Conservation (phyloP, 2,888 invertebrate species). For the Tyria jacobaeae region DNA sequence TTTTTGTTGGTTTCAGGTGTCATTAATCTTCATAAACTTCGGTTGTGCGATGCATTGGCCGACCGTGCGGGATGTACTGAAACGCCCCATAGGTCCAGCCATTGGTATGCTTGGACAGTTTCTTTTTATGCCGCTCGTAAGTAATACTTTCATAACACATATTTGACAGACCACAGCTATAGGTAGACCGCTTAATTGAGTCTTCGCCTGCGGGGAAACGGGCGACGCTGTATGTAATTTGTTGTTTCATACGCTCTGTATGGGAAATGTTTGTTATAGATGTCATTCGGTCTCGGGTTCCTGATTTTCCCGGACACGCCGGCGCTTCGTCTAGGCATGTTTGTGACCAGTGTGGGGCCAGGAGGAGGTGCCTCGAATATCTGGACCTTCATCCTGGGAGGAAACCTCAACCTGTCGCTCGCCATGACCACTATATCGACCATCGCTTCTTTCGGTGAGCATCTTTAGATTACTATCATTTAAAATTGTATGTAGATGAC, state of each 20-base stretch:
- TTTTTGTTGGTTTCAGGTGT: constrained; percentile 77
- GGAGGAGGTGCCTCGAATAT: constrained; percentile 99
- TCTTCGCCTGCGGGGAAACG: too few species aligned
- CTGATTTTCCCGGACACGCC: constrained; percentile 88
- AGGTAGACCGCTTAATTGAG: too few species aligned
- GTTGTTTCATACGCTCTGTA: too few species aligned
- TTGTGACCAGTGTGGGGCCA: constrained; percentile 96
- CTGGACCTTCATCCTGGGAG: constrained; percentile 96
- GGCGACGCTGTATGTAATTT: too few species aligned
- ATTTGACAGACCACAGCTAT: neutral
- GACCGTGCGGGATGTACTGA: constrained; percentile 88
- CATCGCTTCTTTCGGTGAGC: constrained; percentile 92
- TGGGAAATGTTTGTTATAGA: constrained; percentile 70
- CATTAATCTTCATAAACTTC: constrained; percentile 95
- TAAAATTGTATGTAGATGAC: too few species aligned
- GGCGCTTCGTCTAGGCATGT: constrained; percentile 92
- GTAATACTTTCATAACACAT: constrained; percentile 40
- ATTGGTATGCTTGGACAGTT: constrained; percentile 94
- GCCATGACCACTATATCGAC: constrained; percentile 98
- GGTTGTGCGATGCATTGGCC: constrained; percentile 95
- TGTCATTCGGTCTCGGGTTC: constrained; percentile 91
- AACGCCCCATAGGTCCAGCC: constrained; percentile 91
- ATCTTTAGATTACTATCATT: neutral
- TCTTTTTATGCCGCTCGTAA: constrained; percentile 94
- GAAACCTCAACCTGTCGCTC: constrained; percentile 96